A percentile compares a stretch with the other conserved stretches of the same genome.
Conservation (phyloP, 2,888 invertebrate species). For the Limenitis camilla region DNA sequence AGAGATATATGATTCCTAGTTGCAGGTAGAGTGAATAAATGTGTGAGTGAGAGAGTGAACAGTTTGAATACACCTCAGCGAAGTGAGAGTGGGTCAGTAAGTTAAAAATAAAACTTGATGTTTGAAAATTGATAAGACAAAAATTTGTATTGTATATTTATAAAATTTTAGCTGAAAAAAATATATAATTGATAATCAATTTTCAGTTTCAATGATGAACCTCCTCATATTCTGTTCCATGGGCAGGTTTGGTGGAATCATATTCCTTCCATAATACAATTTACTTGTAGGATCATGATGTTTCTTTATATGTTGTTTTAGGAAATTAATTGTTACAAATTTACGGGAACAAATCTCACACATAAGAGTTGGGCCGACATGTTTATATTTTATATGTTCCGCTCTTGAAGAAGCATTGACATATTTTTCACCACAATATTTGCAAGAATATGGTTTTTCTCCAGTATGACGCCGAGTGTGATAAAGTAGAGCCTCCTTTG, state of each 20-base stretch:
- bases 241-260: conserved; percentile 45
- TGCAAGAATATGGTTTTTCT: conserved; percentile 59
- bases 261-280: conserved; percentile 44
- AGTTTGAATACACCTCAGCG: no score
- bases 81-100: no score
- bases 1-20: no score
- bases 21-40: no score
- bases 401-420: conserved; percentile 65
- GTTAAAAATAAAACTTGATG: no score
- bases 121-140: no score
- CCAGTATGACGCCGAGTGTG: conserved; percentile 63
- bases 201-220: conserved; percentile 17
- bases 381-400: conserved; percentile 62
- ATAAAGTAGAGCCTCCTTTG: conserved; percentile 59
- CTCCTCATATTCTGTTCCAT: conserved; percentile 46
- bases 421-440: conserved; percentile 52
- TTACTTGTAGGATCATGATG: conserved; percentile 59
- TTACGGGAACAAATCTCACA: conserved; percentile 58
- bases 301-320: conserved; percentile 53
- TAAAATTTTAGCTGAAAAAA: no score
- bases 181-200: conserved; percentile 7
- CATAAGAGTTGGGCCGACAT: conserved; percentile 53
- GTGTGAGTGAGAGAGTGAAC: no score
- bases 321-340: conserved; percentile 57
- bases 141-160: no score